Conservation (phyloP, 2,888 invertebrate genomes). For the Ctena decussata region DNA sequence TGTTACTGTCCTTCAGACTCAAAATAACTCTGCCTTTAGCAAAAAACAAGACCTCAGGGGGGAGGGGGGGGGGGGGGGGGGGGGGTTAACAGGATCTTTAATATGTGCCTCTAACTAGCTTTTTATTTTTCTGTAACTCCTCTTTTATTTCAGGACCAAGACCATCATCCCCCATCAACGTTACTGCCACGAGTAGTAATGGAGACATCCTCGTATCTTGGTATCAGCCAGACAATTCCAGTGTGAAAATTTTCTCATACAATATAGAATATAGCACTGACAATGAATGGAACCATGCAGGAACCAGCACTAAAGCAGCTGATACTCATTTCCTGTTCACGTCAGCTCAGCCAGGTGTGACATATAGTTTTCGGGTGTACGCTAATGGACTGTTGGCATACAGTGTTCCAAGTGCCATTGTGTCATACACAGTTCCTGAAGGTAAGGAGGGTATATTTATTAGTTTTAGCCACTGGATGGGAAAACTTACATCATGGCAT, state of each 20-base stretch:
- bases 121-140: too few relatives aligned
- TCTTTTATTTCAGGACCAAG: conserved; percentile 91
- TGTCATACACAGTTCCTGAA: conserved; percentile 70
- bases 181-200: conserved; percentile 95
- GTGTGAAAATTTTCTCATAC: conserved; percentile 81
- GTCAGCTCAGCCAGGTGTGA: conserved; percentile 36
- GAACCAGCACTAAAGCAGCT: conserved; percentile 56
- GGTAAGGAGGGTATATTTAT: conserved; percentile 33
- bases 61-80: too few relatives aligned
- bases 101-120: too few relatives aligned
- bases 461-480: background rate
- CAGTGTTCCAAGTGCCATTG: conserved; percentile 73
- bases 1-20: too few relatives aligned
- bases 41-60: too few relatives aligned
- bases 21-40: too few relatives aligned
- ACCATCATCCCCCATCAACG: conserved; percentile 96
- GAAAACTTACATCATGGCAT: too few relatives aligned
- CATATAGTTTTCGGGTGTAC: conserved; percentile 76
- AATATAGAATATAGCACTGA: conserved; percentile 77
- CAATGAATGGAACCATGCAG: conserved; percentile 47
- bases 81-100: too few relatives aligned
- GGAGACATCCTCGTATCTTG: conserved; percentile 94
- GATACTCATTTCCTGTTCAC: conserved; percentile 51
- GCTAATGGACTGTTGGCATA: conserved; percentile 76
- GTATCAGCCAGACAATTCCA: conserved; percentile 78